phyloP scores from a whole-genome alignment of 2,113 vertebrate genomes.

The Notechis scutatus region DNA sequence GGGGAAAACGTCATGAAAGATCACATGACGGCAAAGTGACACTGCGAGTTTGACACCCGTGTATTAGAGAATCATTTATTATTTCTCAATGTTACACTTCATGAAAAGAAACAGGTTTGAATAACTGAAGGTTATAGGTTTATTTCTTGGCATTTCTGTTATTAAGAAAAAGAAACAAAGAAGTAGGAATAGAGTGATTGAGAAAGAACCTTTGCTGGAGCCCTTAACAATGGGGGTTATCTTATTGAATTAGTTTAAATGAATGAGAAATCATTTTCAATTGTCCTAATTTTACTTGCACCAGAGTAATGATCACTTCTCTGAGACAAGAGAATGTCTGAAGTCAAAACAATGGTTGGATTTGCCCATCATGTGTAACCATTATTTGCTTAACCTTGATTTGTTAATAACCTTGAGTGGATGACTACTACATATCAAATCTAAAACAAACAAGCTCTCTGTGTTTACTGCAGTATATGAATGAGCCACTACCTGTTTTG shows the following conservation, averaged over 20 bases:
- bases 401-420: not conserved
- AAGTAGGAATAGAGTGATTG: not conserved
- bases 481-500: not conserved
- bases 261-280: not conserved
- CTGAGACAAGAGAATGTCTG: not conserved
- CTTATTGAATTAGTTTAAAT: not conserved
- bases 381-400: not conserved
- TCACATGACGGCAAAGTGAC: no score
- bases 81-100: not conserved
- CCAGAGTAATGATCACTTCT: not conserved
- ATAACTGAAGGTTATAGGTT: not conserved
- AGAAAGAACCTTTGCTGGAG: not conserved
- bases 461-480: not conserved
- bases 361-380: not conserved
- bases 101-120: not conserved
- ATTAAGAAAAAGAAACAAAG: not conserved
- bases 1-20: no score
- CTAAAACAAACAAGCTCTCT: not conserved
- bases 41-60: no score
- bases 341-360: not conserved
- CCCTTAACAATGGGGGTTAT: not conserved
- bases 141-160: not conserved
- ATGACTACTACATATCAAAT: not conserved
- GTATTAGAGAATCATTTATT: not conserved
- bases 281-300: not conserved